Evolutionary conservation across 1,140 invertebrate genomes (phyloP).

Genomic region (Dinoponera quadriceps): DNA sequence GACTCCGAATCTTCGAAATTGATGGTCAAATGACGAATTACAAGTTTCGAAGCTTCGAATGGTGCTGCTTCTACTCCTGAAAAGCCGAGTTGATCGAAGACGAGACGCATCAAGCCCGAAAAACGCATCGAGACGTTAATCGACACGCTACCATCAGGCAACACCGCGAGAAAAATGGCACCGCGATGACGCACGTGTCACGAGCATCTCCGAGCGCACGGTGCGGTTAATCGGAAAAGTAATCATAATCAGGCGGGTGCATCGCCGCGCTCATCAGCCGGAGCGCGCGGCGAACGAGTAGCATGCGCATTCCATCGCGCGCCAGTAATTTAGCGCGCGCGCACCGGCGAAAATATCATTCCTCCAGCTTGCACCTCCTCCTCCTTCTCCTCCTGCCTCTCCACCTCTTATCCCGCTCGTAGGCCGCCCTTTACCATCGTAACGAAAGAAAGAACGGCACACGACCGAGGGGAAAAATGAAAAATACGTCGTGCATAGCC

Average conservation of each 20-base stretch:
- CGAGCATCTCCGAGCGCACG: not conserved
- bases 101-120: too few species aligned
- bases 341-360: slow-evolving; percentile 52
- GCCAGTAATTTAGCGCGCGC: slow-evolving; percentile 51
- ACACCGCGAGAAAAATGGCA: not conserved
- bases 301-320: slow-evolving; percentile 58
- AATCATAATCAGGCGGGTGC: slow-evolving; percentile 52
- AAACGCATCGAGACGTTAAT: too few species aligned
- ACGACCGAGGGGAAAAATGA: slow-evolving; percentile 34
- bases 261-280: slow-evolving; percentile 46
- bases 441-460: slow-evolving; percentile 42
- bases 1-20: too few species aligned
- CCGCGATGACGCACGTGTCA: slow-evolving; percentile 1
- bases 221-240: slow-evolving; percentile 58
- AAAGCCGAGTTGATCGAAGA: too few species aligned
- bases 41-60: too few species aligned
- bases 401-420: not conserved
- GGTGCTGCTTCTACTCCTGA: too few species aligned
- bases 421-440: slow-evolving; percentile 21
- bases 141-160: too few species aligned
- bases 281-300: slow-evolving; percentile 50
- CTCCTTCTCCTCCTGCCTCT: not conserved
- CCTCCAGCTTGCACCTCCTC: slow-evolving; percentile 25
- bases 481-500: slow-evolving; percentile 34
- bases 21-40: too few species aligned